Conservation (phyloP, 2,888 invertebrate genomes). For the Amblyteles armatorius region DNA sequence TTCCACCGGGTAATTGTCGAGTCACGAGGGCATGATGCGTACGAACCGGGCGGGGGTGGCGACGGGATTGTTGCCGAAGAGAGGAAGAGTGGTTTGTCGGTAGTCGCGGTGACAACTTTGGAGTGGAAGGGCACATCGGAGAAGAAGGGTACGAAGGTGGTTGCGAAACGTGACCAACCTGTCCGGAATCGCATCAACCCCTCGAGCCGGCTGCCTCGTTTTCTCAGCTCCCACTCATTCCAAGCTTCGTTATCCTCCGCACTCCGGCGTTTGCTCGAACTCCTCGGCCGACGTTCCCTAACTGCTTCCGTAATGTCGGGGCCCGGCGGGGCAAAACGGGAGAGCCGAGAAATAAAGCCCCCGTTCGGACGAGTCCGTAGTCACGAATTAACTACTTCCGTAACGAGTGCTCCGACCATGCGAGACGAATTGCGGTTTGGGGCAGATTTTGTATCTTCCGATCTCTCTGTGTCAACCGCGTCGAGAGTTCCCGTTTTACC, state of each 20-base stretch:
- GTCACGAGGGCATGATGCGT: constrained; percentile 58
- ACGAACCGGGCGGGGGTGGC: constrained; percentile 33
- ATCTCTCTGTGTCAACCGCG: background rate
- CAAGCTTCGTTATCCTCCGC: constrained; percentile 46
- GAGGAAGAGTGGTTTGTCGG: constrained; percentile 70
- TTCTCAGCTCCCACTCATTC: constrained; percentile 63
- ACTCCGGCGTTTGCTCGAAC: constrained; percentile 49
- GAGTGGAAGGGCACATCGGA: constrained; percentile 53
- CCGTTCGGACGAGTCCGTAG: too few species aligned
- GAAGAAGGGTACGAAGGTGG: constrained; percentile 41
- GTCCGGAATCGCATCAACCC: constrained; percentile 76
- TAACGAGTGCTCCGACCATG: too few species aligned
- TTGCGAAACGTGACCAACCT: constrained; percentile 77
- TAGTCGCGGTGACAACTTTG: constrained; percentile 75
- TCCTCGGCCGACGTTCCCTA: constrained; percentile 27
- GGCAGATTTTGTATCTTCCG: background rate
- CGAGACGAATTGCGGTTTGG: background rate
- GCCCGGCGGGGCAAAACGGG: background rate
- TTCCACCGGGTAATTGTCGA: constrained; percentile 43
- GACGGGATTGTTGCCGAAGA: constrained; percentile 49
- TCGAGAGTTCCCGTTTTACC: background rate
- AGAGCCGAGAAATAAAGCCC: background rate
- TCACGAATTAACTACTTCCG: background rate
- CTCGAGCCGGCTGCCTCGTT: constrained; percentile 65
- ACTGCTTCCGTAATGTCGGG: background rate